Evolutionary conservation across 1,140 invertebrate species (phyloP).

Genomic region (Aphelinus atriplicis): DNA sequence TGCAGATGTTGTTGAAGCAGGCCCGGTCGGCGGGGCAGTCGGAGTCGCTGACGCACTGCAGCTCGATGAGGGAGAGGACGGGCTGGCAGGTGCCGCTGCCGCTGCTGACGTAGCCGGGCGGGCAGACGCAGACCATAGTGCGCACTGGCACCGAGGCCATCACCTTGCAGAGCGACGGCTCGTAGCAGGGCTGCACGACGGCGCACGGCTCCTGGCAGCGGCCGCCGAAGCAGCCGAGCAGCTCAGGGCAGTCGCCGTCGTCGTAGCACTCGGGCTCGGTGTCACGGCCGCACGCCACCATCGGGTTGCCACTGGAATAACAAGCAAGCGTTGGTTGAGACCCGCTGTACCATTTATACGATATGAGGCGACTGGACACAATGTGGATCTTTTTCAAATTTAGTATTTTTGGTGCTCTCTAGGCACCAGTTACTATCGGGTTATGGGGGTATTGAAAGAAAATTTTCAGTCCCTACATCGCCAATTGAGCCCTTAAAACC

Average conservation of each 20-base stretch:
- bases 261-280: slow-evolving; percentile 79
- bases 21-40: slow-evolving; percentile 80
- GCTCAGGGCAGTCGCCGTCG: slow-evolving; percentile 83
- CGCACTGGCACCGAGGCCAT: slow-evolving; percentile 82
- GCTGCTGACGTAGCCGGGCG: slow-evolving; percentile 85
- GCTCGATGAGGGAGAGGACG: slow-evolving; percentile 69
- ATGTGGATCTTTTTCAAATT: too few species aligned
- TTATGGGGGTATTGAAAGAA: too few species aligned
- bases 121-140: slow-evolving; percentile 89
- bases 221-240: slow-evolving; percentile 81
- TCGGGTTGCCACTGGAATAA: slow-evolving; percentile 78
- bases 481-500: too few species aligned
- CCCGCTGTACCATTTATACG: too few species aligned
- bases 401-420: too few species aligned
- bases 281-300: slow-evolving; percentile 78
- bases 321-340: too few species aligned
- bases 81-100: slow-evolving; percentile 82
- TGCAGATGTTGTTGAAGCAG: slow-evolving; percentile 82
- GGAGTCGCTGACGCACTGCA: slow-evolving; percentile 78
- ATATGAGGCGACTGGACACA: too few species aligned
- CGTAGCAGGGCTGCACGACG: slow-evolving; percentile 79
- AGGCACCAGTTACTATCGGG: too few species aligned
- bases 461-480: too few species aligned
- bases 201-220: slow-evolving; percentile 86
- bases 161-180: slow-evolving; percentile 83